Evolutionary conservation across 2,113 vertebrate species (phyloP).

Genomic region (Archocentrus centrarchus): DNA sequence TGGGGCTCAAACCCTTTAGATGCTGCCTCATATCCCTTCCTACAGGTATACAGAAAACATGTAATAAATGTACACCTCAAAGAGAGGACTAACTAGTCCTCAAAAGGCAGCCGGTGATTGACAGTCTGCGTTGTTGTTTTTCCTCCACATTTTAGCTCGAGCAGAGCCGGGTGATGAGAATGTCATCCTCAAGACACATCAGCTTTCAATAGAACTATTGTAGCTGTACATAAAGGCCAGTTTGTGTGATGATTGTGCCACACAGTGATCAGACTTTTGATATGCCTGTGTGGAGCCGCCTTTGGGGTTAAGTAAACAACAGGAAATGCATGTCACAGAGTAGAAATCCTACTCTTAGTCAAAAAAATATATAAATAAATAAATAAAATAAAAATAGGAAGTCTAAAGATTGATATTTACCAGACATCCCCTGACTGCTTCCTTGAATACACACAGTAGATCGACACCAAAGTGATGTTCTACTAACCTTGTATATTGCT

Average conservation of each 20-base stretch:
- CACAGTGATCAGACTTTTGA: slow-evolving; percentile 47
- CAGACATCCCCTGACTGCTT: background rate
- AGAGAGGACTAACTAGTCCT: background rate
- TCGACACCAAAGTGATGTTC: background rate
- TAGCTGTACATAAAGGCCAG: slow-evolving; percentile 53
- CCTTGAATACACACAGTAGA: background rate
- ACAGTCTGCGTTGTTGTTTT: background rate
- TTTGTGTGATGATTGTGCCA: slow-evolving; percentile 56
- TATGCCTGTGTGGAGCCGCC: background rate
- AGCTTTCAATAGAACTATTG: slow-evolving; percentile 69
- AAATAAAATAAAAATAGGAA: background rate
- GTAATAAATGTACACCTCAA: background rate
- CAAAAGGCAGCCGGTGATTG: background rate
- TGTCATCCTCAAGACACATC: slow-evolving; percentile 33
- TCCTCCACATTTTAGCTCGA: background rate
- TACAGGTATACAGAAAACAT: slow-evolving; percentile 16
- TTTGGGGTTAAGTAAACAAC: background rate
- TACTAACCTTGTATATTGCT: slow-evolving; percentile 80
- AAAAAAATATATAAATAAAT: too few relatives aligned
- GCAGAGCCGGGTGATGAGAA: slow-evolving; percentile 6
- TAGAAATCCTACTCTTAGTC: background rate
- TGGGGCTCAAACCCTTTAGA: slow-evolving; percentile 68
- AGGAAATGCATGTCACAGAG: background rate
- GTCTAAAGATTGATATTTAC: background rate
- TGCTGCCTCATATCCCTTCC: slow-evolving; percentile 75